Evolutionary conservation across 2,113 vertebrate genomes (phyloP).

Genomic region (Addax nasomaculatus): DNA sequence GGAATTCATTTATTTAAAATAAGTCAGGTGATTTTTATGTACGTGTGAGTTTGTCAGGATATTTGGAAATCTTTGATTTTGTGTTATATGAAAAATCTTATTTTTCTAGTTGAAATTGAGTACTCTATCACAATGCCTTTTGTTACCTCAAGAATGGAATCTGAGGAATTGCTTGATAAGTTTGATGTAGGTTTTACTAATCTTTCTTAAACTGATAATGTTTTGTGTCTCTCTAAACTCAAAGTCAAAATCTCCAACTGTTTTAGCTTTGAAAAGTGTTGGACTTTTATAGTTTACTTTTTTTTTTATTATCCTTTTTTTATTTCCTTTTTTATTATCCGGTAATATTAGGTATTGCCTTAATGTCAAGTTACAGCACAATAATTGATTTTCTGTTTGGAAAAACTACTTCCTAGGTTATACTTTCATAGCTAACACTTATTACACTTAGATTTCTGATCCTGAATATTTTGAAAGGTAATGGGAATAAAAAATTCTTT

Average conservation of each 20-base stretch:
- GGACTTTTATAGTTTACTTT: neutral
- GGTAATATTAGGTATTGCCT: neutral
- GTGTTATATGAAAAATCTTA: neutral
- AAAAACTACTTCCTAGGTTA: neutral
- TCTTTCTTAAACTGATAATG: neutral
- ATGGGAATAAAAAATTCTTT: neutral
- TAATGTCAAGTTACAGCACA: neutral
- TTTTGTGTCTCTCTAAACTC: neutral
- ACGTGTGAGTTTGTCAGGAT: neutral
- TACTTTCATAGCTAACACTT: neutral
- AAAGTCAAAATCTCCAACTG: neutral
- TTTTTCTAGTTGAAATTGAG: neutral
- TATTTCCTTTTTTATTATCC: neutral
- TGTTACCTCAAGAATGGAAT: neutral
- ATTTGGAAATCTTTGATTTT: neutral
- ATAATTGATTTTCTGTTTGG: constrained; percentile 16
- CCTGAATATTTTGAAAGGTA: neutral
- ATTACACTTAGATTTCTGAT: neutral
- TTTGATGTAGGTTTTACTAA: neutral
- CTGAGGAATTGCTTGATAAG: neutral
- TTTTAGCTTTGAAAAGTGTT: neutral
- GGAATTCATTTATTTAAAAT: neutral
- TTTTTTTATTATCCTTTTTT: no score
- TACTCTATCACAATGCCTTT: neutral
- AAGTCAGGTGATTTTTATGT: neutral